A percentile compares a stretch with the other conserved stretches of the same genome.
Evolutionary conservation across 2,888 invertebrate genomes (phyloP).

Genomic region (Steromphala cineraria): DNA sequence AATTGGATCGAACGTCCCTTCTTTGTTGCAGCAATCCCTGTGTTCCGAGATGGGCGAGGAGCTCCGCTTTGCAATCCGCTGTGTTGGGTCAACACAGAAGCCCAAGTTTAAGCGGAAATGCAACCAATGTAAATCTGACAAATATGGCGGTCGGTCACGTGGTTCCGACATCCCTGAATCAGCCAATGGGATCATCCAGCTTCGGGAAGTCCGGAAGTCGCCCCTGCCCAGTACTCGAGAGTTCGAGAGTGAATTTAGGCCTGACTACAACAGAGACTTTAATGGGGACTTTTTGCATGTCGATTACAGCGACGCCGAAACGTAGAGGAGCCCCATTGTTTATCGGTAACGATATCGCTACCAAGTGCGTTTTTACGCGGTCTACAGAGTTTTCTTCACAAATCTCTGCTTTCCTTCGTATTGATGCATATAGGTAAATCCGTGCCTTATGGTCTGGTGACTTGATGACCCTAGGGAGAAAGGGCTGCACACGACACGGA

Average conservation of each 20-base stretch:
- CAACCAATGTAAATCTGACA: conserved; percentile 52
- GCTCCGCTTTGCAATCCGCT: conserved; percentile 91
- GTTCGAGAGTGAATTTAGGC: conserved; percentile 53
- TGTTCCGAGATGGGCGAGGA: conserved; percentile 97
- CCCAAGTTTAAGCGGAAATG: conserved; percentile 76
- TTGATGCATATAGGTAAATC: neutral
- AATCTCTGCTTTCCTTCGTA: neutral
- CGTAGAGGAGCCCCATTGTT: conserved; percentile 32
- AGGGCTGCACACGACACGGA: too few relatives aligned
- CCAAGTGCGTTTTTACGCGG: neutral
- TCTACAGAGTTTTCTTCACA: neutral
- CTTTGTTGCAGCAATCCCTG: conserved; percentile 82
- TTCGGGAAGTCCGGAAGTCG: conserved; percentile 55
- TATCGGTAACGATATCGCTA: neutral
- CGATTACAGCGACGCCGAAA: conserved; percentile 67
- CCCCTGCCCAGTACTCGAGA: conserved; percentile 45
- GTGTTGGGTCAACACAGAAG: conserved; percentile 87
- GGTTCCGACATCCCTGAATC: conserved; percentile 41
- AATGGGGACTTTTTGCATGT: conserved; percentile 66
- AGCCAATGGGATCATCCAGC: conserved; percentile 63
- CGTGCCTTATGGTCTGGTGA: conserved; percentile 6
- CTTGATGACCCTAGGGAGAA: neutral
- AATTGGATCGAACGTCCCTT: too few relatives aligned
- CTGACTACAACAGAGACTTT: conserved; percentile 51
- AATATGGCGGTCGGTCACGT: conserved; percentile 29